A percentile compares a stretch with the other conserved stretches of the same genome.
These are phyloP conservation scores for Drosophila colorata DNA, from an alignment of 2,888 invertebrate genomes.

Conservation along the genomic window DNA sequence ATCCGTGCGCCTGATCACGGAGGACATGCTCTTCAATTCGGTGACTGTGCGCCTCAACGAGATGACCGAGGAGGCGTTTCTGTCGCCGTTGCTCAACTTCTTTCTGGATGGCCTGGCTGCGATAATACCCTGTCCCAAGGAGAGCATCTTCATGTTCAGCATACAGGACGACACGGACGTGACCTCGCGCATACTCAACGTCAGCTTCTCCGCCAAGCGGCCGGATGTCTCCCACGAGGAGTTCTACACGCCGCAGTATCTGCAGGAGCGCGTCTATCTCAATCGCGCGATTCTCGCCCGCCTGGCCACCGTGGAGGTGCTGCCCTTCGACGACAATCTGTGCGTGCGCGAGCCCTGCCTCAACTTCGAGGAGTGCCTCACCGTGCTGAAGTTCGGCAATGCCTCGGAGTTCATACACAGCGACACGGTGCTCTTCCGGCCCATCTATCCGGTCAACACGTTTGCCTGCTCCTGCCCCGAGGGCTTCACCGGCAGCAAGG, in stretches of 20 bases:
- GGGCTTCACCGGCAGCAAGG: conserved; percentile 95
- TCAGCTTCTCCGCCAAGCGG: conserved; percentile 95
- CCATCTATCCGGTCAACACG: conserved; percentile 97
- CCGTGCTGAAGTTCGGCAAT: conserved; percentile 96
- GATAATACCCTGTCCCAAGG: conserved; percentile 95
- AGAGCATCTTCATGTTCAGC: conserved; percentile 96
- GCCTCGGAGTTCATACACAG: conserved; percentile 96
- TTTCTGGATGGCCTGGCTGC: conserved; percentile 96
- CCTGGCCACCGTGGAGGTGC: conserved; percentile 94
- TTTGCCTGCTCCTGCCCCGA: conserved; percentile 96
- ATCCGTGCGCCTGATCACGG: conserved; percentile 95
- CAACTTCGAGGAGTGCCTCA: conserved; percentile 96
- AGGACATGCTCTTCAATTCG: conserved; percentile 97
- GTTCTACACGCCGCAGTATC: conserved; percentile 94
- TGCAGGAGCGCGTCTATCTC: conserved; percentile 97
- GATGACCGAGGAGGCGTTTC: conserved; percentile 96
- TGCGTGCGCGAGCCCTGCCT: conserved; percentile 98
- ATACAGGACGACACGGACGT: conserved; percentile 97
- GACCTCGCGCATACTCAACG: conserved; percentile 94
- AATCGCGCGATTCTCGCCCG: conserved; percentile 94
- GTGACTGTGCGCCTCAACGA: conserved; percentile 96
- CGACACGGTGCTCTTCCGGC: conserved; percentile 95
- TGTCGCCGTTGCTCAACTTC: conserved; percentile 94
- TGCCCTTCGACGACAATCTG: conserved; percentile 98
- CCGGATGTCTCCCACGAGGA: conserved; percentile 92